Conservation (phyloP, 2,797 vertebrate genomes). For the Avahi laniger region DNA sequence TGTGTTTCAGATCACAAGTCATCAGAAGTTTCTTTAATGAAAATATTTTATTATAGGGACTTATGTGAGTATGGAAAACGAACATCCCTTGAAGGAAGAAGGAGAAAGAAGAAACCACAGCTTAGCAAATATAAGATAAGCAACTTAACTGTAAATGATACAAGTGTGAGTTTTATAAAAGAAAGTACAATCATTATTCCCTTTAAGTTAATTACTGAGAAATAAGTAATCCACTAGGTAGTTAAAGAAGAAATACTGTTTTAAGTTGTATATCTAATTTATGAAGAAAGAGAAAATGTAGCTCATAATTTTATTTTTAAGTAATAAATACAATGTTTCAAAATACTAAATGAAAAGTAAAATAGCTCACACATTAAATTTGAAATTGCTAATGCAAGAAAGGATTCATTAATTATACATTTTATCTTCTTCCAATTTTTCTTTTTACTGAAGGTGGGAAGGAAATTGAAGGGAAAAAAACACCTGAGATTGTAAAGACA, state of each 20-base stretch:
- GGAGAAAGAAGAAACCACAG: background rate
- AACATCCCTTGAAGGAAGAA: background rate
- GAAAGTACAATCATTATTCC: background rate
- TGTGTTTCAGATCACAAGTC: too few species aligned
- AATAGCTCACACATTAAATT: background rate
- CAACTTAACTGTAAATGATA: background rate
- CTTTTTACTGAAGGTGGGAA: background rate
- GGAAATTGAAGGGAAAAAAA: background rate
- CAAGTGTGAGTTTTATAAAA: background rate
- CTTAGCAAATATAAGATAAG: background rate
- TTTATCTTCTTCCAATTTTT: background rate
- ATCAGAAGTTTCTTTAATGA: too few species aligned
- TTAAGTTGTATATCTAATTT: background rate
- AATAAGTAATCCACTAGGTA: background rate
- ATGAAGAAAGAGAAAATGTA: background rate
- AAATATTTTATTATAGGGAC: background rate
- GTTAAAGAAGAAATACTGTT: background rate
- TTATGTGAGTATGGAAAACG: background rate
- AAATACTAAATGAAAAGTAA: background rate
- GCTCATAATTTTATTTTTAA: background rate
- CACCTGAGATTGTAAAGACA: background rate
- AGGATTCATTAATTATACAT: background rate
- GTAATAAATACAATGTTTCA: background rate
- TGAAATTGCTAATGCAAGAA: background rate
- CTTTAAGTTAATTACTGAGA: background rate